phyloP scores from a whole-genome alignment of 2,888 invertebrate species.

The Sipunculus nudus region DNA sequence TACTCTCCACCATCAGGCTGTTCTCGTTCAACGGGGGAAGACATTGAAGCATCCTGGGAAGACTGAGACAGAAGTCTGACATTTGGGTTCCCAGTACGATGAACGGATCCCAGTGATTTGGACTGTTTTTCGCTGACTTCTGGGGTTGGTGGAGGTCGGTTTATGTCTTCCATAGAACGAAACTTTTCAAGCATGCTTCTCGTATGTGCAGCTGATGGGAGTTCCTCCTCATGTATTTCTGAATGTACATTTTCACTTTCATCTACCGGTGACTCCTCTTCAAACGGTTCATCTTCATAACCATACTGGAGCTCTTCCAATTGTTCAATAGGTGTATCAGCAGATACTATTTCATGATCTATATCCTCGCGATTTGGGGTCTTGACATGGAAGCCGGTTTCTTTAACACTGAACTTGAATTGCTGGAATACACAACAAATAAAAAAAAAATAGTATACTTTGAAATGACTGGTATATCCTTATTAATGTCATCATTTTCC shows the following conservation, averaged over 20 bases:
- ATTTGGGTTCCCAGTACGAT: no score
- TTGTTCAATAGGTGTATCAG: not conserved
- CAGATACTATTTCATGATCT: not conserved
- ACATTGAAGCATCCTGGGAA: no score
- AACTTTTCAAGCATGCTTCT: conserved; percentile 35
- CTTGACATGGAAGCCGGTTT: no score
- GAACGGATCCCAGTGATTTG: not conserved
- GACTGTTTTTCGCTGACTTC: not conserved
- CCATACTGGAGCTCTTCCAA: not conserved
- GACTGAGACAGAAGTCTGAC: no score
- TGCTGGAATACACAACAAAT: conserved; percentile 18
- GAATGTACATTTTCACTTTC: no score
- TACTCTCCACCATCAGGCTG: conserved; percentile 9
- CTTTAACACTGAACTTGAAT: conserved; percentile 39
- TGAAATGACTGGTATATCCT: no score
- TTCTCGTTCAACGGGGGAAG: conserved; percentile 5
- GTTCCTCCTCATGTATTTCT: conserved; percentile 15
- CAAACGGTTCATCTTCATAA: not conserved
- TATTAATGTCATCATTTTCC: no score
- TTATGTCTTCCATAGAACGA: conserved; percentile 39
- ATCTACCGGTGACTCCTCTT: no score
- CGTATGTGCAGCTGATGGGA: conserved; percentile 33
- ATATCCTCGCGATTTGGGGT: no score
- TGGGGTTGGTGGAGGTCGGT: conserved; percentile 30
- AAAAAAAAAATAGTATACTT: not conserved